Base-by-base conservation (phyloP, 2,113 vertebrate species). In the Cyphomyrus plagiostoma region DNA sequence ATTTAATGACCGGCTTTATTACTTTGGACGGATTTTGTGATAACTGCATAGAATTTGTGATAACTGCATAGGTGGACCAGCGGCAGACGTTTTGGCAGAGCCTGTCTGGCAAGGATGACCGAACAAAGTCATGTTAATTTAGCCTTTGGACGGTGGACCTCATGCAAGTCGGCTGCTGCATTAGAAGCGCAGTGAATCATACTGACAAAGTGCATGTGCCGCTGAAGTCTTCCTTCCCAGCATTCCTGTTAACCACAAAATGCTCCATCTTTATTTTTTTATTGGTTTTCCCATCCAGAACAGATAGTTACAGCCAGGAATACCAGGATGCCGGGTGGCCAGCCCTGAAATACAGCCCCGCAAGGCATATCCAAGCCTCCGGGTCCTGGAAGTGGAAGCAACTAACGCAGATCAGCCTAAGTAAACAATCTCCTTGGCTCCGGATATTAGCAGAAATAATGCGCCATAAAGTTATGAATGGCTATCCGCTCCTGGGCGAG, bases 251-350 rank as follows among this genome's bases (percentile, higher is more conserved):
- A 53, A 11, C 85, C 50, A 56, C 85, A 87, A 87, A 87, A 53
- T 48, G 49, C 49, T 87, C 50, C 50, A 50, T 30, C 49, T 53
- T 39, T 53, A 13, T 35, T 86, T 86, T 35, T 86, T 86, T 86
- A 86, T 49, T 49, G n/a, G 23, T 53, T 30, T 53, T 53, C 85
- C 85, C 26, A 56, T 53, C 49, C 50, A 87, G 49, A 50, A 21
- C 26, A 19, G 85, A 50, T 17, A 53, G 85, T 48, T 87, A 53
- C 50, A 30, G 85, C 49, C 85, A 87, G 85, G 85, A 26, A 87
- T 87, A 56, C 85, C 85, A 87, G 50, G 50, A 52, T 87, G 85
- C 85, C 23, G 85, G 85, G 85, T 87, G 85, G 85, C 85, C 85
- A n/a, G n/a, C 13, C 85, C 85, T 53, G 50, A 87, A 53, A 87